Evolutionary conservation across 64 coral and sea anemone genomes (phyloP).

Genomic region (Hydrozoanthus tunicans): DNA sequence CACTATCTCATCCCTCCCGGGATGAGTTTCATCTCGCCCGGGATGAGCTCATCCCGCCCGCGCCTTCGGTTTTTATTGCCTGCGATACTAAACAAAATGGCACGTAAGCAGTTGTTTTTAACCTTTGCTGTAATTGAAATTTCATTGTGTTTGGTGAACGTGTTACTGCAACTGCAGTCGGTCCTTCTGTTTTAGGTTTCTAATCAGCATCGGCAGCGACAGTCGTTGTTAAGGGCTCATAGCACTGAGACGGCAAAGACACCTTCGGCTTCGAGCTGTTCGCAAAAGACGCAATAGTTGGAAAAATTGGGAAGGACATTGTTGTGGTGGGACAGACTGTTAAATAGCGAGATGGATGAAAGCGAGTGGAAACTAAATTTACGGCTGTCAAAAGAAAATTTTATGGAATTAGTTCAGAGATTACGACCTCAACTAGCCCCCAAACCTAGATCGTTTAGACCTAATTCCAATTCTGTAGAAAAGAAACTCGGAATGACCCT

Average conservation of each 20-base stretch:
- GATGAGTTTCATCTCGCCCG: too few species aligned
- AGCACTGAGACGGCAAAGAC: conserved; percentile 51
- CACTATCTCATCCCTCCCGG: too few species aligned
- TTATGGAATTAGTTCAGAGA: conserved; percentile 53
- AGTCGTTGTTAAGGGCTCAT: conserved; percentile 46
- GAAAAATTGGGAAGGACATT: background rate
- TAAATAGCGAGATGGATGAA: conserved; percentile 30
- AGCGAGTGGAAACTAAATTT: conserved; percentile 49
- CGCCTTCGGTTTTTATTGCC: too few species aligned
- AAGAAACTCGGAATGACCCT: conserved; percentile 33
- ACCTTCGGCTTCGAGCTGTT: conserved; percentile 15
- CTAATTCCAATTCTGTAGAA: conserved; percentile 44
- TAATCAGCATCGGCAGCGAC: background rate
- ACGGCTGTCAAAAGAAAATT: conserved; percentile 48
- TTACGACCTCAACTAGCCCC: conserved; percentile 28
- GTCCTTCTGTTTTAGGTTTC: too few species aligned
- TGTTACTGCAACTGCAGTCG: too few species aligned
- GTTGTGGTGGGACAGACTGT: conserved; percentile 31
- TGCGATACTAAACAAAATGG: too few species aligned
- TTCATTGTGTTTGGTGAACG: too few species aligned
- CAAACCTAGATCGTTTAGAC: conserved; percentile 51
- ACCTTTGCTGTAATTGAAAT: too few species aligned
- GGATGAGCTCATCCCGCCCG: too few species aligned
- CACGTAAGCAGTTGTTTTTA: too few species aligned
- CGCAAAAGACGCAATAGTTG: background rate